Evolutionary conservation across 1,140 invertebrate genomes (phyloP), one percentile per base, ranked within the genome.

Genomic region (Anoplophora glabripennis): DNA sequence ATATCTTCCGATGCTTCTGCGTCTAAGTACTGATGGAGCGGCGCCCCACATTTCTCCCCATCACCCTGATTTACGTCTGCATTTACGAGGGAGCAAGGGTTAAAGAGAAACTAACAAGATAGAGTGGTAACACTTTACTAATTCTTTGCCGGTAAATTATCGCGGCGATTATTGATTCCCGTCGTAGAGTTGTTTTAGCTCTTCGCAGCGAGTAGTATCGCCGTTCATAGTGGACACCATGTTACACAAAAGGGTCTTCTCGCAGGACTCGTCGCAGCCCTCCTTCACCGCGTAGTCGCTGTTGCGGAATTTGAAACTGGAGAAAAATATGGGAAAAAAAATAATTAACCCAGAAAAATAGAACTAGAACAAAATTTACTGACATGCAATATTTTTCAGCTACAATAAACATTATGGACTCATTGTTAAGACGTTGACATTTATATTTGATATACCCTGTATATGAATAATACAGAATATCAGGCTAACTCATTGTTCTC

Each of bases 211-310:
- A 47, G 69, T 69, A 5, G 74, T 67, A 49, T 85, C 77, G 58
- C 78, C 79, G 14, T 80, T 72, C 14, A 81, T 76, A 14, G 81
- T 83, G 0, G 79, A 79, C 5, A 82, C 79, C 37, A 83, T 81
- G 47, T 74, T 77, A 61, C 84, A 87, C 1, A 88, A 55, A 34
- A 80, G 78, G 21, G 78, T 72, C 36, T 80, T 76, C 59, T 85
- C 78, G 58, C 87, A 89, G 11, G 73, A 62, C 14, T 74, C 66
- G 67, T 84, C 74, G 57, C 86, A 88, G 5, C 70, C 69, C 1
- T 63, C 57, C 53, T 75, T 75, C 10, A 86, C 61, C 2, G 79
- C 79, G 14, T 77, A 73, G 55, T 80, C 78, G 2, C 82, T 35
- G 34, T 65, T 57, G 28, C 70, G 71, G 14, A 69, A 62, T 61